phyloP scores from a whole-genome alignment of 2,113 vertebrate species.

The Nanorana parkeri region DNA sequence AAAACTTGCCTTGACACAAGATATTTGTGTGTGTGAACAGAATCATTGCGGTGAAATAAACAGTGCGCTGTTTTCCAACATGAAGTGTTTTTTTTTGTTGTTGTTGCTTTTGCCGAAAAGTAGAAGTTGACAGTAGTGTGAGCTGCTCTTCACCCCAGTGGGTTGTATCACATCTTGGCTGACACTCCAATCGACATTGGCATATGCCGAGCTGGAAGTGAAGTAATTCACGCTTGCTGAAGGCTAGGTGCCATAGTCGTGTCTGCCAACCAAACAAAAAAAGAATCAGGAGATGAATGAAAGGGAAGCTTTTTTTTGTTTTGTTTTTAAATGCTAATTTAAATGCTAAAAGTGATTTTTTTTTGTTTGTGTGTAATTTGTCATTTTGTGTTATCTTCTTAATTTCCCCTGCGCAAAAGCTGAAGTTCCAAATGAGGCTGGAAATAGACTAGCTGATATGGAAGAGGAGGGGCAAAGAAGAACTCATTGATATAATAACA shows the following conservation, averaged over 20 bases:
- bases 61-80: conserved; percentile 39
- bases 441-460: too few relatives aligned
- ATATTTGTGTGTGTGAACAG: conserved; percentile 9
- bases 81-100: conserved; percentile 35
- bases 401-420: not conserved
- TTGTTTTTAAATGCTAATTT: too few relatives aligned
- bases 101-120: conserved; percentile 29
- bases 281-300: conserved; percentile 42
- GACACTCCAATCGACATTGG: conserved; percentile 48
- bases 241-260: conserved; percentile 42
- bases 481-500: too few relatives aligned
- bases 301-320: too few relatives aligned
- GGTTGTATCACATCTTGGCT: conserved; percentile 51
- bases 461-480: too few relatives aligned
- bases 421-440: not conserved
- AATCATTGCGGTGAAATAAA: conserved; percentile 46
- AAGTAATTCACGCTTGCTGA: conserved; percentile 51
- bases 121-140: conserved; percentile 42
- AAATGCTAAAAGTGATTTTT: not conserved
- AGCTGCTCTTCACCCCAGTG: conserved; percentile 39
- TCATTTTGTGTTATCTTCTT: not conserved
- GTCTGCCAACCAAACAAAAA: conserved; percentile 49
- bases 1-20: too few relatives aligned
- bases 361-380: not conserved
- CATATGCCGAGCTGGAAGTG: conserved; percentile 49